These are phyloP conservation scores for Drosophila saltans DNA, from an alignment of 1,140 invertebrate species.

Conservation along the genomic window DNA sequence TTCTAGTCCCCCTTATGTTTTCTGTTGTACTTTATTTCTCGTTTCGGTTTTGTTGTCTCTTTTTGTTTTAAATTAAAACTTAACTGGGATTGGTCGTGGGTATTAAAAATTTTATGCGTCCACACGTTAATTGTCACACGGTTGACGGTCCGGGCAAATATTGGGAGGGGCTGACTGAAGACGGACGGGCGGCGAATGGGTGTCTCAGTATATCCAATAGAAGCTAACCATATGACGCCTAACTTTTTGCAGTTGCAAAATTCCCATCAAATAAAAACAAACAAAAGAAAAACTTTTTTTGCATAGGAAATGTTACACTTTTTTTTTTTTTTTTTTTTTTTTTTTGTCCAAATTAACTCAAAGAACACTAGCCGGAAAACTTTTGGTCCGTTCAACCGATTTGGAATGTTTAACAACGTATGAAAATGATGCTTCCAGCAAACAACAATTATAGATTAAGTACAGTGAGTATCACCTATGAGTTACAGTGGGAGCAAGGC, in stretches of 20 bases:
- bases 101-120: conserved; percentile 61
- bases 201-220: neutral
- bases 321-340: neutral
- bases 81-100: conserved; percentile 37
- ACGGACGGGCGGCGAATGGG: neutral
- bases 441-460: neutral
- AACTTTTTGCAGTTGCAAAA: neutral
- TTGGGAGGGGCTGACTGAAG: neutral
- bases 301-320: neutral
- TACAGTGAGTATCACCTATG: neutral
- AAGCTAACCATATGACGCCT: conserved; percentile 46
- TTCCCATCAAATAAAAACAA: neutral
- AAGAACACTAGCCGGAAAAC: neutral
- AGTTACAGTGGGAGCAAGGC: neutral
- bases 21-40: neutral
- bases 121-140: conserved; percentile 64
- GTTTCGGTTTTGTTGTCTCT: neutral
- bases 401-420: conserved; percentile 17
- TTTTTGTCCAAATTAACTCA: neutral
- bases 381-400: too few species aligned
- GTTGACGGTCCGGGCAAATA: conserved; percentile 4
- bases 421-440: conserved; percentile 15
- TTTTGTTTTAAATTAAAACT: conserved; percentile 34
- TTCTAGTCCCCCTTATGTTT: neutral
- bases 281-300: neutral